Evolutionary conservation across 1,140 invertebrate species (phyloP).

Genomic region (Olivierus martensii): DNA sequence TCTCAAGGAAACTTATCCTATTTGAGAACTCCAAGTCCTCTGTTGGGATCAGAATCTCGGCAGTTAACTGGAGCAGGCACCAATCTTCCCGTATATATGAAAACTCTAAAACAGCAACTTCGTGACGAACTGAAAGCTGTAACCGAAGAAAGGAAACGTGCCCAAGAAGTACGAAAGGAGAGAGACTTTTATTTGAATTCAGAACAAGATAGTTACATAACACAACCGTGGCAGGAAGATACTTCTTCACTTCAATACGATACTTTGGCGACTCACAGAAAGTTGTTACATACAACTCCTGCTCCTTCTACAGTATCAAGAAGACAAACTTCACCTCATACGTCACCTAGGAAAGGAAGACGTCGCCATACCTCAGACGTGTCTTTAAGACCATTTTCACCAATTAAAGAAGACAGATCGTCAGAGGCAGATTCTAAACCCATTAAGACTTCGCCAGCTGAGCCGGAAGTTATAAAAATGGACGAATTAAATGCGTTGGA

Average conservation of each 20-base stretch:
- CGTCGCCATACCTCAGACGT: slow-evolving; percentile 19
- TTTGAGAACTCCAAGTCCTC: slow-evolving; percentile 3
- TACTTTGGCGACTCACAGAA: too few species aligned
- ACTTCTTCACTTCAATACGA: too few species aligned
- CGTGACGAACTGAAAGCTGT: slow-evolving; percentile 39
- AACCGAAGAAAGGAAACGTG: slow-evolving; percentile 30
- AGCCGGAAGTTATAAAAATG: too few species aligned
- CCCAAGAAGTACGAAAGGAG: slow-evolving; percentile 30
- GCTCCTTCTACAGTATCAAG: too few species aligned
- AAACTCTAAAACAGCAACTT: slow-evolving; percentile 38
- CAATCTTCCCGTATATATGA: slow-evolving; percentile 37
- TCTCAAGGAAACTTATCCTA: background rate
- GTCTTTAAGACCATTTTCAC: slow-evolving; percentile 34
- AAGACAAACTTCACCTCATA: too few species aligned
- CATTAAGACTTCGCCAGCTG: too few species aligned
- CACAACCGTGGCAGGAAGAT: too few species aligned
- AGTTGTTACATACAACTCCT: too few species aligned
- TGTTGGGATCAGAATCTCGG: background rate
- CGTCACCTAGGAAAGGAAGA: background rate
- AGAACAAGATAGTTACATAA: too few species aligned
- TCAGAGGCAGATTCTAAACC: too few species aligned
- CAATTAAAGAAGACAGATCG: slow-evolving; percentile 24
- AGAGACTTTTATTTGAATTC: slow-evolving; percentile 6
- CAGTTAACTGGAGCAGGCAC: slow-evolving; percentile 11
- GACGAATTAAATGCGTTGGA: too few species aligned